phyloP scores from a whole-genome alignment of 2,113 vertebrate species.

The Phyllostomus hastatus region DNA sequence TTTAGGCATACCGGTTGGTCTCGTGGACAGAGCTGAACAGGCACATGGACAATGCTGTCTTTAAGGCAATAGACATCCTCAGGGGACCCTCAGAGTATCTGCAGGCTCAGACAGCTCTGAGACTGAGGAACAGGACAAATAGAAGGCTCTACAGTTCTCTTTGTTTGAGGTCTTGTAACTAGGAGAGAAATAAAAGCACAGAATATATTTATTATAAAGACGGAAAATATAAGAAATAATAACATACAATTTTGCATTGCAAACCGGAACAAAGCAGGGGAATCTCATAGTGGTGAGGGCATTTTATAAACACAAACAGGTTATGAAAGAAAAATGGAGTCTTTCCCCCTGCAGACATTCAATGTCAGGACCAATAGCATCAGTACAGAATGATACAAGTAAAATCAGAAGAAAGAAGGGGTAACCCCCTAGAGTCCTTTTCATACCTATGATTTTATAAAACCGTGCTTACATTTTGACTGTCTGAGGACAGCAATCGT shows the following conservation, averaged over 20 bases:
- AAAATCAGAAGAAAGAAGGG: background rate
- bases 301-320: slow-evolving; percentile 1
- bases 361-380: background rate
- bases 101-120: background rate
- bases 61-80: background rate
- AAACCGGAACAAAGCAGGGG: background rate
- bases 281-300: background rate
- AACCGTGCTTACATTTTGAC: slow-evolving; percentile 20
- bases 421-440: background rate
- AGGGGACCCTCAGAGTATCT: background rate
- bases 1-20: background rate
- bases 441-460: slow-evolving; percentile 9
- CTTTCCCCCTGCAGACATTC: background rate
- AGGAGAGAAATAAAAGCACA: background rate
- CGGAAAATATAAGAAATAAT: background rate
- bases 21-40: background rate
- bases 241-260: background rate
- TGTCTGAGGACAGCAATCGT: background rate
- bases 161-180: background rate
- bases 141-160: background rate
- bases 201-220: background rate
- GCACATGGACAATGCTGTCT: background rate
- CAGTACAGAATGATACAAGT: background rate
- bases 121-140: background rate
- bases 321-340: slow-evolving; percentile 28